Evolutionary conservation across 2,797 vertebrate genomes (phyloP).

Genomic region (Dallia pectoralis): DNA sequence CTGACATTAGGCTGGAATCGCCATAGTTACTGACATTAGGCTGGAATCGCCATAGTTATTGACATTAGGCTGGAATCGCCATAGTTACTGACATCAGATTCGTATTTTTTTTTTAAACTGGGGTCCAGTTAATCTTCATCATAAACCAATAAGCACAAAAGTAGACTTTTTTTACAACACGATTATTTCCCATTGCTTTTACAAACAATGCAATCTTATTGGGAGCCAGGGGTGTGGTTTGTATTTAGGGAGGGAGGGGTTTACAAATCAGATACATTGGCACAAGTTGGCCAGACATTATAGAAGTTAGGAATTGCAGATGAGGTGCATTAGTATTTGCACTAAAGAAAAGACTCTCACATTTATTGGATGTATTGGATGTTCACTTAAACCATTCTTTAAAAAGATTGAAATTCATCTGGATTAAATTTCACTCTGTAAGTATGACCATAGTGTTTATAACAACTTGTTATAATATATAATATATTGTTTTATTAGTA

Average conservation of each 20-base stretch:
- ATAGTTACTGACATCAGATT: too few relatives aligned
- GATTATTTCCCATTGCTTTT: too few relatives aligned
- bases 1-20: too few relatives aligned
- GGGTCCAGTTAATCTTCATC: too few relatives aligned
- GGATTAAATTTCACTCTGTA: constrained; percentile 42
- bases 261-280: constrained; percentile 49
- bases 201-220: too few relatives aligned
- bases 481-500: neutral
- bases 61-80: too few relatives aligned
- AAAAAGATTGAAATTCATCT: constrained; percentile 23
- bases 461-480: too few relatives aligned
- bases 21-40: too few relatives aligned
- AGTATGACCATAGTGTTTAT: constrained; percentile 17
- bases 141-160: too few relatives aligned
- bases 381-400: constrained; percentile 17
- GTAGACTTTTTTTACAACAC: too few relatives aligned
- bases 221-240: neutral
- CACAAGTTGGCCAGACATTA: constrained; percentile 17
- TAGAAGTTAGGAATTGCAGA: constrained; percentile 24
- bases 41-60: too few relatives aligned
- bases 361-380: constrained; percentile 29
- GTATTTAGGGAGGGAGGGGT: constrained; percentile 27
- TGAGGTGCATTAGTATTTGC: neutral
- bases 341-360: constrained; percentile 18
- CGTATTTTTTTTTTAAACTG: too few relatives aligned